Evolutionary conservation across 92 coral and sea anemone genomes (phyloP).

Genomic region (Phenganax subtilis): DNA sequence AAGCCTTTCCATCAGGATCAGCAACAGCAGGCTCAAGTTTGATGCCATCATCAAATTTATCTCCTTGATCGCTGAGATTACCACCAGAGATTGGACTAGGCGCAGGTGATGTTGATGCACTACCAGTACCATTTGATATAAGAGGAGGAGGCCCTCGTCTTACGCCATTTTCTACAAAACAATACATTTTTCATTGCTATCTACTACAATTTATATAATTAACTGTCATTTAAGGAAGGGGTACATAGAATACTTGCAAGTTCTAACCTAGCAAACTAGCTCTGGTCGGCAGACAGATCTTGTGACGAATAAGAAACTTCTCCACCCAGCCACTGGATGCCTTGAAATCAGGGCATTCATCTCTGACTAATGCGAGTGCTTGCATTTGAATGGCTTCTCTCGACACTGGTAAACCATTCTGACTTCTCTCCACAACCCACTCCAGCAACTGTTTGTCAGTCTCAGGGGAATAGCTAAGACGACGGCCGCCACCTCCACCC

Average conservation of each 20-base stretch:
- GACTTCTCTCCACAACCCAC: slow-evolving; percentile 89
- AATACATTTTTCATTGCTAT: neutral
- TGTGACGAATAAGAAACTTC: slow-evolving; percentile 84
- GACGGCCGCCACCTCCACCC: slow-evolving; percentile 78
- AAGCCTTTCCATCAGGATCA: neutral
- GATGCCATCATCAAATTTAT: neutral
- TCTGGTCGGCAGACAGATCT: slow-evolving; percentile 65
- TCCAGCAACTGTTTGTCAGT: slow-evolving; percentile 86
- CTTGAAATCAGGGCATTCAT: slow-evolving; percentile 96
- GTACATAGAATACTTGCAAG: neutral
- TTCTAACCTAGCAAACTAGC: slow-evolving; percentile 55
- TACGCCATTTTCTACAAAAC: slow-evolving; percentile 16
- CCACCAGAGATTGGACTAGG: neutral
- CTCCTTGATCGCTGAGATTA: slow-evolving; percentile 3
- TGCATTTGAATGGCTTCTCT: slow-evolving; percentile 88
- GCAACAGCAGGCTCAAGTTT: neutral
- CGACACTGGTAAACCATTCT: slow-evolving; percentile 84
- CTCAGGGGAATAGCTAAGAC: slow-evolving; percentile 88
- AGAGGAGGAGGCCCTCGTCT: neutral
- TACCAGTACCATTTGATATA: slow-evolving; percentile 10
- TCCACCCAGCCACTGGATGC: slow-evolving; percentile 99
- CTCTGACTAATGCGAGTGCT: slow-evolving; percentile 74
- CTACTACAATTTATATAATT: neutral
- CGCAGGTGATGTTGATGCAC: neutral
- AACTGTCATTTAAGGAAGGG: neutral